Base-by-base conservation (phyloP, 2,888 invertebrate genomes). In the Athalia cordata region DNA sequence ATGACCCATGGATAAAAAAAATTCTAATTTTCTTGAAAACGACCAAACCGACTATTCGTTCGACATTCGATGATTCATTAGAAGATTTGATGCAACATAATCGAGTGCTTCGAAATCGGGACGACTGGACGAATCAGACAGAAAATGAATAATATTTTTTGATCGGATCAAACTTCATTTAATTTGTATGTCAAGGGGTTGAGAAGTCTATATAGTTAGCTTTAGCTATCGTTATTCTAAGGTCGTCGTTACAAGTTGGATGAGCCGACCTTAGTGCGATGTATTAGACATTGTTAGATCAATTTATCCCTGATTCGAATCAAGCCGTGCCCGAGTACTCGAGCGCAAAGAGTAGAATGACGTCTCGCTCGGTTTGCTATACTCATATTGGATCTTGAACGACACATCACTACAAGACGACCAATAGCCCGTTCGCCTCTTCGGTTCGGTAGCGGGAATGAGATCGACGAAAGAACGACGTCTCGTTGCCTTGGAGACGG, bases 401-500 rank as follows among this genome's bases (percentile, higher is more conserved):
- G 72, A 45, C 45, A 72, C 29, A 29, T 29, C 29, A 29, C 29
- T 29, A 72, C 59, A 59, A 72, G 72, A 47, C 72, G 15, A n/a
- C 59, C 57, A 47, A 45, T 43, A 2, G 29, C 43, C 55, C 70
- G 55, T 43, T 45, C 13, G 57, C 52, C 45, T 59, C 47, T 59
- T 52, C 45, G 57, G 47, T 29, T 29, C 2, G 29, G 45, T 57
- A 72, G 72, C 57, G n/a, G 72, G 13, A n/a, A 72, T 59, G 72
- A 72, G 59, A 72, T 72, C 45, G 72, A 68, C 50, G 52, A 52
- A 68, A 72, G 67, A 68, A 68, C 47, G 72, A 72, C 59, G 72
- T 57, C 72, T 11, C 59, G 72, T 72, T 59, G 52, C 72, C 72
- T 72, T 72, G 72, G 72, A 72, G 59, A 72, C 59, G 72, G 72